Conservation (phyloP, 2,888 invertebrate species). For the Himalopsyche kuldschensis region DNA sequence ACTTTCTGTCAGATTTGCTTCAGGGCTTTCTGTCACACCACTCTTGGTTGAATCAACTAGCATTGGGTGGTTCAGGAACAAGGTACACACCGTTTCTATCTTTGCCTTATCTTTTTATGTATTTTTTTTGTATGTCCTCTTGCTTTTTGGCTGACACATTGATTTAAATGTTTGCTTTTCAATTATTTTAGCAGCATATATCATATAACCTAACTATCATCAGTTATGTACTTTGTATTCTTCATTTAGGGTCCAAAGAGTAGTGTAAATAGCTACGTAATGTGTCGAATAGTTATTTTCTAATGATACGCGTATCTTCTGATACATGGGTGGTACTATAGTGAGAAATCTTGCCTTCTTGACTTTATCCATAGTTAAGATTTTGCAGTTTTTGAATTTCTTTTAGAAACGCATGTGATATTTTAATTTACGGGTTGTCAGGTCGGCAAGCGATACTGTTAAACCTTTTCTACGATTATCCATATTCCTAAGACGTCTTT, state of each 20-base stretch:
- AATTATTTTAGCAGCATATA: not conserved
- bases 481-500: too few relatives aligned
- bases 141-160: not conserved
- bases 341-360: conserved; percentile 5
- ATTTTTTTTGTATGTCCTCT: not conserved
- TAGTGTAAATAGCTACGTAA: conserved; percentile 7
- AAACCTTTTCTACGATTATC: not conserved
- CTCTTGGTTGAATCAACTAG: too few relatives aligned
- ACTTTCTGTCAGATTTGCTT: too few relatives aligned
- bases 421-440: conserved; percentile 4
- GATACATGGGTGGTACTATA: not conserved
- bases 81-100: too few relatives aligned
- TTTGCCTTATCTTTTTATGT: too few relatives aligned
- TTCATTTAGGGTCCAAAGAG: conserved; percentile 35
- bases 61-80: too few relatives aligned
- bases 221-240: conserved; percentile 12
- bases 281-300: not conserved
- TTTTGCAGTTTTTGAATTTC: not conserved
- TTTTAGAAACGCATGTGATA: not conserved
- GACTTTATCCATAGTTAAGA: not conserved
- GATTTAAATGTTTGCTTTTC: too few relatives aligned
- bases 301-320: not conserved
- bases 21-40: too few relatives aligned
- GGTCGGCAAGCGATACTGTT: not conserved
- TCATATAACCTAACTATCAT: not conserved